Base-by-base conservation (phyloP, 2,888 invertebrate species). In the Hylaea fasciaria region DNA sequence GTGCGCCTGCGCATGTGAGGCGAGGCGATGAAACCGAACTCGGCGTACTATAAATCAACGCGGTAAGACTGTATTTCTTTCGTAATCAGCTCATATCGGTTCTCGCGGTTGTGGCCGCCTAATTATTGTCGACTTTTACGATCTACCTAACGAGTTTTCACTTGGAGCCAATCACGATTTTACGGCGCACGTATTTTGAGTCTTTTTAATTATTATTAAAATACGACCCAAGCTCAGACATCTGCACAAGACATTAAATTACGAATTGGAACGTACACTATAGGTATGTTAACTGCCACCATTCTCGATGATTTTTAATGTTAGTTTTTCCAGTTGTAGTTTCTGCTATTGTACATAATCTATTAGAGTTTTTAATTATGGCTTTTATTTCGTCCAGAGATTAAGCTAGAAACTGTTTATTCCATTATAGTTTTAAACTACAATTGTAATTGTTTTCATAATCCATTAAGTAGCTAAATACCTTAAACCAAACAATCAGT, bases 41-140 rank as follows among this genome's bases (percentile, higher is more conserved):
- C 72, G 74, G 80, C 77, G 77, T 76, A 74, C 85, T 83, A 89
- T 91, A 91, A 91, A 91, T 91, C 91, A 91, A 87, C 83, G 78
- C 76, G 77, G 84, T 83, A 85, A 87, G 89, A 89, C 85, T 89
- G 89, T 91, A 90, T 89, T 91, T 91, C 89, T 91, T 90, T 87
- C 88, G 88, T 90, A 90, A 91, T 91, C 90, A 89, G 89, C 90
- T 90, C 88, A 89, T 91, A 91, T 91, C 89, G 88, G 81, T 76
- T 85, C 85, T 84, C 81, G 87, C 85, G 84, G 89, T 86, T 87
- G 87, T 85, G 85, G 80, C 86, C 85, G 87, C 87, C 90, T 91
- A 91, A 91, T 91, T 91, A 91, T 90, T 90, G 89, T 89, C 86
- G 91, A 91, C 90, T 86, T 91, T 91, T 89, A 91, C 90, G 90